Conservation (phyloP, 2,888 invertebrate genomes). For the Acronicta alni region DNA sequence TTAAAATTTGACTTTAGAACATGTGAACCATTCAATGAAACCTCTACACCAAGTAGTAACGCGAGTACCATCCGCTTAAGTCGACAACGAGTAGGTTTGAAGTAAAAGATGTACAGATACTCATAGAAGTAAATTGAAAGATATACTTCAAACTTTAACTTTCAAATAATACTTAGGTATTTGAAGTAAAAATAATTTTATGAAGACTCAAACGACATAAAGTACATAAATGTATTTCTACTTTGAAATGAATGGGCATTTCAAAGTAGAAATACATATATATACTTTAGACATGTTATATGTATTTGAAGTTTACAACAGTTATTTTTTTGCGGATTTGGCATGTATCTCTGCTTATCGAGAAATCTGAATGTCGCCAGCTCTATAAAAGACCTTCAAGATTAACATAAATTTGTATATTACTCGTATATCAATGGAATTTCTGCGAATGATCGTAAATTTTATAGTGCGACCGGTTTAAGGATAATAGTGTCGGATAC, state of each 20-base stretch:
- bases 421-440: conserved; percentile 16
- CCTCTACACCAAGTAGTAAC: background rate
- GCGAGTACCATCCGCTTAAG: no score
- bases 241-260: no score
- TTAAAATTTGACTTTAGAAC: conserved; percentile 40
- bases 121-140: no score
- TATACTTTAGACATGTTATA: no score
- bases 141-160: no score
- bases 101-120: no score
- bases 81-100: background rate
- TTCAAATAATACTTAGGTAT: no score
- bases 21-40: conserved; percentile 22
- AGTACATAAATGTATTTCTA: no score
- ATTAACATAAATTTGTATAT: conserved; percentile 32
- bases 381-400: conserved; percentile 14
- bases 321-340: conserved; percentile 15
- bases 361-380: conserved; percentile 15
- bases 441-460: conserved; percentile 22
- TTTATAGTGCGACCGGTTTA: conserved; percentile 6
- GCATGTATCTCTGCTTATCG: background rate
- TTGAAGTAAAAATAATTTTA: no score
- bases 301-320: conserved; percentile 20
- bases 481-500: conserved; percentile 15
- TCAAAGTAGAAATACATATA: no score
- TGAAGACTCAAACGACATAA: no score